phyloP scores from a whole-genome alignment of 2,113 vertebrate species.

The Mus musculus region GRCm39 chr12:97613001-97613500 shows the following conservation, averaged over 20 bases:
- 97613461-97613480: neutral
- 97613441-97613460: accelerated
- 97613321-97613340: conserved; percentile 50
- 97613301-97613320: conserved; percentile 63
- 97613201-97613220: neutral
- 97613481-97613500: neutral
- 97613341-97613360: conserved; percentile 26
- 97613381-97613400: neutral
- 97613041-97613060: too few relatives aligned
- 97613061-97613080: neutral
- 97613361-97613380: neutral
- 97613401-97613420: accelerated
- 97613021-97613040: neutral
- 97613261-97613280: conserved; percentile 50
- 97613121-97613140: neutral
- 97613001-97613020: neutral
- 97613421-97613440: neutral
- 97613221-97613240: neutral
- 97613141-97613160: neutral
- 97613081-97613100: neutral
- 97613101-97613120: neutral
- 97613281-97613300: conserved; percentile 69
- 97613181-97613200: neutral
- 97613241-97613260: conserved; percentile 43
- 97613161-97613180: neutral